A percentile compares a stretch with the other conserved stretches of the same genome.
Evolutionary conservation across 2,797 vertebrate genomes (phyloP).

Genomic region (Moxostoma hubbsi): DNA sequence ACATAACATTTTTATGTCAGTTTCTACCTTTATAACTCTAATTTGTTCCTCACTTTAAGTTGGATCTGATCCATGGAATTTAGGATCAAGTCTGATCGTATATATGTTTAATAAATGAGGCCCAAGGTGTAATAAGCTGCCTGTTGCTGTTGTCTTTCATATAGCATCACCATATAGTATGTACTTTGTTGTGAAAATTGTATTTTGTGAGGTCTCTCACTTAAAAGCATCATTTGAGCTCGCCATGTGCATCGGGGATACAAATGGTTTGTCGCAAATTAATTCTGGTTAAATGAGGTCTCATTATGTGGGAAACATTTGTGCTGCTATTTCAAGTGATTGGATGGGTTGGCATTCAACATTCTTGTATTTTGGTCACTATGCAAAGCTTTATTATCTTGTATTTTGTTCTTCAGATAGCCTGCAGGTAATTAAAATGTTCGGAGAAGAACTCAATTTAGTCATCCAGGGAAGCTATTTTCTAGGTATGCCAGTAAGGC

Average conservation of each 20-base stretch:
- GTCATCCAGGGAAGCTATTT: too few relatives aligned
- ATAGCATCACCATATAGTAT: neutral
- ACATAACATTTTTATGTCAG: too few relatives aligned
- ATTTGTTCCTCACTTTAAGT: too few relatives aligned
- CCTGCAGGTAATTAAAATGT: neutral
- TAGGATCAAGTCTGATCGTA: too few relatives aligned
- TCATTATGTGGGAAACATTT: conserved; percentile 22
- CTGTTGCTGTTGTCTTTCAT: neutral
- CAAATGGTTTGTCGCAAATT: neutral
- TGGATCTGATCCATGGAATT: too few relatives aligned
- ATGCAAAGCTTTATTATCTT: neutral
- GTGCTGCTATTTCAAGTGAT: conserved; percentile 16
- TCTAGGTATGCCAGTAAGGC: too few relatives aligned
- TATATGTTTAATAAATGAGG: too few relatives aligned
- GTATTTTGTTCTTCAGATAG: neutral
- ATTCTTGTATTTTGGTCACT: neutral
- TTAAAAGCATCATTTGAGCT: neutral
- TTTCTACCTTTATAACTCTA: too few relatives aligned
- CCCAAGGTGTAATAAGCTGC: too few relatives aligned
- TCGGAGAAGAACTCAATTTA: too few relatives aligned
- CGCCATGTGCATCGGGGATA: neutral
- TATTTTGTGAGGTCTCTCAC: neutral
- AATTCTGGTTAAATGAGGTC: conserved; percentile 9
- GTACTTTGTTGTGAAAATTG: neutral
- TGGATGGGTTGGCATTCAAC: neutral